Percentiles rank a stretch among this genome's conserved stretches.
phyloP scores from a whole-genome alignment of 2,888 invertebrate genomes.

The Aphidius colemani region DNA sequence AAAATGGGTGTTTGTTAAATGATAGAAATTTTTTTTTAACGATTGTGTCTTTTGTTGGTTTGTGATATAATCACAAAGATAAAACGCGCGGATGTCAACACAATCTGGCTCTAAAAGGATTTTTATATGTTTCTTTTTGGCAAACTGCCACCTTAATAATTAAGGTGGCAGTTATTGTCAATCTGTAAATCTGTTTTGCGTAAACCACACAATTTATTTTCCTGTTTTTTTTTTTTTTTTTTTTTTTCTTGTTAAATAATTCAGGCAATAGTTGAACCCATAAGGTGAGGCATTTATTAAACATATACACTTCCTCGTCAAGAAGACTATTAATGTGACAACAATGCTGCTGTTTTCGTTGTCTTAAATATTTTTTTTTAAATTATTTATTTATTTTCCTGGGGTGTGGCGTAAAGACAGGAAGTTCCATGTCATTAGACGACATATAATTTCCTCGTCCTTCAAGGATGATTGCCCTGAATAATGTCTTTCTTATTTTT shows the following conservation, averaged over 20 bases:
- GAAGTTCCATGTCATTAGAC: conserved; percentile 52
- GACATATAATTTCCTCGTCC: conserved; percentile 44
- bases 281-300: too few relatives aligned
- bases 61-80: conserved; percentile 24
- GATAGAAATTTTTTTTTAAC: conserved; percentile 37
- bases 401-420: conserved; percentile 50
- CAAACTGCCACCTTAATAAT: neutral
- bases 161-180: too few relatives aligned
- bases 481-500: conserved; percentile 46
- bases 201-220: too few relatives aligned
- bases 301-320: too few relatives aligned
- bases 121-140: neutral
- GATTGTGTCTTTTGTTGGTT: conserved; percentile 40
- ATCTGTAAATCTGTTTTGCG: too few relatives aligned
- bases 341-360: too few relatives aligned
- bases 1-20: conserved; percentile 18
- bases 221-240: too few relatives aligned
- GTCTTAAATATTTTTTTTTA: too few relatives aligned
- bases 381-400: neutral
- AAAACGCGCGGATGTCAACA: conserved; percentile 8
- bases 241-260: too few relatives aligned
- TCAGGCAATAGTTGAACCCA: too few relatives aligned
- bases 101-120: neutral
- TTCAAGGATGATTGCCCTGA: conserved; percentile 53
- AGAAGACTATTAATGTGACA: too few relatives aligned